A percentile compares a stretch with the other conserved stretches of the same genome.
Evolutionary conservation across 2,888 invertebrate genomes (phyloP).

Genomic region (Ectemnius continuus): DNA sequence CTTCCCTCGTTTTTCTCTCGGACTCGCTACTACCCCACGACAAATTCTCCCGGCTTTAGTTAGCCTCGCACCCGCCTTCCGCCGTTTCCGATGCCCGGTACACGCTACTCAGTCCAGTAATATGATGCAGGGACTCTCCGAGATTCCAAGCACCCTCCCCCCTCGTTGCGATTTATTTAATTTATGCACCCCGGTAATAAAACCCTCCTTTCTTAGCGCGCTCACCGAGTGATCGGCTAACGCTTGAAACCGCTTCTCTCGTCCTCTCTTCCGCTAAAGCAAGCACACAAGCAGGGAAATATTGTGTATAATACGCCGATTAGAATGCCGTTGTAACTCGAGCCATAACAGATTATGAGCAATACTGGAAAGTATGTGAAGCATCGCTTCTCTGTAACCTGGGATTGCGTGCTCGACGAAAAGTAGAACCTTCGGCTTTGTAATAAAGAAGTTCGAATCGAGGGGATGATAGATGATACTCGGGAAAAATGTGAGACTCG

Average conservation of each 20-base stretch:
- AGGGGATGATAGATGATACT: no score
- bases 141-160: background rate
- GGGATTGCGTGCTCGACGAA: no score
- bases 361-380: background rate
- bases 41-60: slow-evolving; percentile 27
- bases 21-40: background rate
- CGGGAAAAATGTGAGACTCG: no score
- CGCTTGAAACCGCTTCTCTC: background rate
- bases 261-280: background rate
- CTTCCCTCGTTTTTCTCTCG: slow-evolving; percentile 18
- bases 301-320: no score
- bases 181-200: background rate
- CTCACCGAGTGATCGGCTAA: background rate
- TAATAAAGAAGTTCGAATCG: no score
- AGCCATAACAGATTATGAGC: no score
- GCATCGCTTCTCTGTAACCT: no score
- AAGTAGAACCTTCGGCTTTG: no score
- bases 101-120: background rate
- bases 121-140: background rate
- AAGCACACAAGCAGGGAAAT: no score
- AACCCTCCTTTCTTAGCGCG: slow-evolving; percentile 2
- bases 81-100: background rate
- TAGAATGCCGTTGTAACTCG: no score
- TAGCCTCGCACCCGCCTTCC: background rate
- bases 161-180: slow-evolving; percentile 3